A percentile compares a stretch with the other conserved stretches of the same genome.
These are phyloP conservation scores for Mus minutoides DNA, from an alignment of 2,797 vertebrate genomes.

Conservation along the genomic window DNA sequence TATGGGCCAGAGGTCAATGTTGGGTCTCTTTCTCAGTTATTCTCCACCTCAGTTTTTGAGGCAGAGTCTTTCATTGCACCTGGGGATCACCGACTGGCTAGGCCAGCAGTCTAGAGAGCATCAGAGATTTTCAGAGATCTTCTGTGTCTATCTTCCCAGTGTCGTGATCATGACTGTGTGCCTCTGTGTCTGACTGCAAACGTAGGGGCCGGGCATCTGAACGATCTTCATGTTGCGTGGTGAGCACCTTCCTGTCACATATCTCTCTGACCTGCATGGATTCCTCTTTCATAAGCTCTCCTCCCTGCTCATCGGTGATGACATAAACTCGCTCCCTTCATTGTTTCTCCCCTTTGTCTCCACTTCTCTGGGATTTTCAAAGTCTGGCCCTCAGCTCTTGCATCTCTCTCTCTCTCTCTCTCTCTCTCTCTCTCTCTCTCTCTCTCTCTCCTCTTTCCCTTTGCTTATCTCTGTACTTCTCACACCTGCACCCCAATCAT, in stretches of 20 bases:
- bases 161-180: neutral
- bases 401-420: neutral
- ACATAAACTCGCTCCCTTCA: neutral
- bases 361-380: neutral
- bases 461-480: neutral
- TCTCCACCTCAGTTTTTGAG: neutral
- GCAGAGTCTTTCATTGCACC: neutral
- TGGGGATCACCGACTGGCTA: neutral
- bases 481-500: no score
- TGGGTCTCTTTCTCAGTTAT: neutral
- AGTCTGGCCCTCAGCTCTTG: neutral
- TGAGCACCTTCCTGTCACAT: neutral
- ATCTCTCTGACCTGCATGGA: neutral
- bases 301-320: neutral
- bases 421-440: rapidly evolving
- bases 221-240: neutral
- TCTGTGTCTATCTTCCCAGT: neutral
- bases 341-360: neutral
- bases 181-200: neutral
- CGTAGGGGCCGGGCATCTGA: neutral
- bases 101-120: neutral
- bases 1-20: neutral
- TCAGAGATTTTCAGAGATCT: neutral
- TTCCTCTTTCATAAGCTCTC: neutral
- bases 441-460: neutral